These are phyloP conservation scores for Myotis myotis DNA, from an alignment of 2,797 vertebrate species.

Conservation along the genomic window DNA sequence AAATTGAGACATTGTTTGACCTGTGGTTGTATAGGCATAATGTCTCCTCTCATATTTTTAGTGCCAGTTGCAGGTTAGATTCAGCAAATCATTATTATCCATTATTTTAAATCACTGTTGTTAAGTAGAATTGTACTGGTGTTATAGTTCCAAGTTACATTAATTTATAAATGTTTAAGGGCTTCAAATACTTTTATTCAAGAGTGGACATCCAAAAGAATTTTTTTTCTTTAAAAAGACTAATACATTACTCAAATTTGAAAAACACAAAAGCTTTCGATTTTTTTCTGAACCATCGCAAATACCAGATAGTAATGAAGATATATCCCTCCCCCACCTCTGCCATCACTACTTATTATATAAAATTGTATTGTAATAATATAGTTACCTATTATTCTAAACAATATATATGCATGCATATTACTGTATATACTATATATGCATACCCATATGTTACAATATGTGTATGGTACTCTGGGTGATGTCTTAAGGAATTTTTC, in stretches of 20 bases:
- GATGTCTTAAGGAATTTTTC: background rate
- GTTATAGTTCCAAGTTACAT: slow-evolving; percentile 5
- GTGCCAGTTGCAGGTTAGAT: slow-evolving; percentile 33
- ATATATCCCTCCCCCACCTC: background rate
- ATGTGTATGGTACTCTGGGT: background rate
- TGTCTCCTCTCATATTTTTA: slow-evolving; percentile 25
- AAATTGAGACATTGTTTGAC: slow-evolving; percentile 66
- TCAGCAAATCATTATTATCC: slow-evolving; percentile 59
- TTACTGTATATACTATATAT: background rate
- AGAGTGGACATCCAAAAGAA: background rate
- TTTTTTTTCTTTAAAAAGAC: background rate
- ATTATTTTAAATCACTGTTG: slow-evolving; percentile 61
- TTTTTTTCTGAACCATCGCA: slow-evolving; percentile 43
- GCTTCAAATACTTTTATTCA: slow-evolving; percentile 53
- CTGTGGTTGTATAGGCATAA: slow-evolving; percentile 48
- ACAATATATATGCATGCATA: background rate
- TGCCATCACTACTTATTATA: background rate
- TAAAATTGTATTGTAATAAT: background rate
- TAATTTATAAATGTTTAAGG: slow-evolving; percentile 60
- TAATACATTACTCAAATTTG: slow-evolving; percentile 7
- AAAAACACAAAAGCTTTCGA: slow-evolving; percentile 11
- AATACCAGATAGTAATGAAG: background rate
- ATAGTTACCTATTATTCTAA: slow-evolving; percentile 10
- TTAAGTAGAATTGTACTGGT: slow-evolving; percentile 60
- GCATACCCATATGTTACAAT: background rate